phyloP scores from a whole-genome alignment of 2,113 vertebrate genomes.

The Albula goreensis region DNA sequence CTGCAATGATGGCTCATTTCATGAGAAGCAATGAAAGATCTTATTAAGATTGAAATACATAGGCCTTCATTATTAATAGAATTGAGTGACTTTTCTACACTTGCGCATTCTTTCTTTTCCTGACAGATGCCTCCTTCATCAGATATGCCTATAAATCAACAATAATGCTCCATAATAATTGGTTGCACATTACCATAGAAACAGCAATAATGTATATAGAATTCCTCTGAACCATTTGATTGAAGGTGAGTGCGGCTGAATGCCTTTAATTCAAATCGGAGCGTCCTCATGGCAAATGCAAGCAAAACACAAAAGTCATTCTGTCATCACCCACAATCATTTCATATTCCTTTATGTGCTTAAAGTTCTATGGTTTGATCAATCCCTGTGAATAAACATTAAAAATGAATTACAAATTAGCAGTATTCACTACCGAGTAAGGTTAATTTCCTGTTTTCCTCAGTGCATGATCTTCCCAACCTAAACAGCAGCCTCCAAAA shows the following conservation, averaged over 20 bases:
- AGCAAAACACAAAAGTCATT: not conserved
- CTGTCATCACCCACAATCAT: not conserved
- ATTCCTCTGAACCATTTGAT: slow-evolving; percentile 2
- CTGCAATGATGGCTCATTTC: not conserved
- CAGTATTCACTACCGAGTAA: not conserved
- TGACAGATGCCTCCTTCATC: slow-evolving; percentile 11
- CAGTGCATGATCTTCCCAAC: not conserved
- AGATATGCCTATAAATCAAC: slow-evolving; percentile 8
- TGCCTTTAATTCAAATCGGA: slow-evolving; percentile 11
- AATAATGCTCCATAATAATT: slow-evolving; percentile 3
- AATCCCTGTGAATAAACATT: not conserved
- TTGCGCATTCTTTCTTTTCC: not conserved
- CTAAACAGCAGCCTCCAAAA: not conserved
- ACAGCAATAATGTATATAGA: slow-evolving; percentile 11
- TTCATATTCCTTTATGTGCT: not conserved
- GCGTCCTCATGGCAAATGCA: not conserved
- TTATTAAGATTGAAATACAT: slow-evolving; percentile 11
- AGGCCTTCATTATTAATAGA: not conserved
- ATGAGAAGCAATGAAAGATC: not conserved
- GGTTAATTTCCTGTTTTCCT: not conserved
- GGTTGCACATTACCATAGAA: slow-evolving; percentile 8
- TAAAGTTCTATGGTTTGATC: not conserved
- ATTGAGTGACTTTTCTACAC: not conserved
- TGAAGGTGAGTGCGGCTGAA: slow-evolving; percentile 11
- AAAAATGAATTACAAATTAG: not conserved